Percentiles rank a stretch among this genome's conserved stretches.
Evolutionary conservation across 2,113 vertebrate species (phyloP).

Genomic region (Cavia porcellus): DNA sequence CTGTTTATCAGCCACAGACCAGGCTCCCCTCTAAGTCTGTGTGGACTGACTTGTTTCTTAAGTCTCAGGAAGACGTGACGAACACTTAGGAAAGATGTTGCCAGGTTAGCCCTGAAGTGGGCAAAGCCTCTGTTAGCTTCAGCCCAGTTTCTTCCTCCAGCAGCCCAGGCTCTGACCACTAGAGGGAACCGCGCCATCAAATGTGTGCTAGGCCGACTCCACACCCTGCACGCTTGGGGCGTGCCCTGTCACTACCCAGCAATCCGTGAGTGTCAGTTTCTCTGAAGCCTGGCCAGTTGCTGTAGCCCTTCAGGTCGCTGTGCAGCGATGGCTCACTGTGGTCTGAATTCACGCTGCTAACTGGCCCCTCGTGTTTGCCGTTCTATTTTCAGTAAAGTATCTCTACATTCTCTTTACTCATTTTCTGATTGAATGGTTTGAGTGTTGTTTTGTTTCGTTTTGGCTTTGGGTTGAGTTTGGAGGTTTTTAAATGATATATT

Average conservation of each 20-base stretch:
- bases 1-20: background rate
- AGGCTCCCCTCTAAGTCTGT: background rate
- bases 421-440: background rate
- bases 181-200: conserved; percentile 82
- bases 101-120: background rate
- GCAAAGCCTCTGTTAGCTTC: background rate
- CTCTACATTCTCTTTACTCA: background rate
- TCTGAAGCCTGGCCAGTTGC: background rate
- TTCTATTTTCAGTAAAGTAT: background rate
- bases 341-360: background rate
- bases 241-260: background rate
- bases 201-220: rapidly evolving
- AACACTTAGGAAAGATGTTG: background rate
- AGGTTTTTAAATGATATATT: background rate
- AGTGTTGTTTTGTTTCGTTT: background rate
- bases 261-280: background rate
- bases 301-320: background rate
- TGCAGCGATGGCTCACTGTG: background rate
- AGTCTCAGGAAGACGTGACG: background rate
- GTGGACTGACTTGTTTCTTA: background rate
- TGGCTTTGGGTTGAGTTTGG: background rate
- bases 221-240: rapidly evolving
- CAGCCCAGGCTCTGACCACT: conserved; percentile 32
- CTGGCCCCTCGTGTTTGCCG: background rate
- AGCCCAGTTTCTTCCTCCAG: background rate